These are phyloP conservation scores for Idaea straminata DNA, from an alignment of 2,888 invertebrate species.

Conservation along the genomic window DNA sequence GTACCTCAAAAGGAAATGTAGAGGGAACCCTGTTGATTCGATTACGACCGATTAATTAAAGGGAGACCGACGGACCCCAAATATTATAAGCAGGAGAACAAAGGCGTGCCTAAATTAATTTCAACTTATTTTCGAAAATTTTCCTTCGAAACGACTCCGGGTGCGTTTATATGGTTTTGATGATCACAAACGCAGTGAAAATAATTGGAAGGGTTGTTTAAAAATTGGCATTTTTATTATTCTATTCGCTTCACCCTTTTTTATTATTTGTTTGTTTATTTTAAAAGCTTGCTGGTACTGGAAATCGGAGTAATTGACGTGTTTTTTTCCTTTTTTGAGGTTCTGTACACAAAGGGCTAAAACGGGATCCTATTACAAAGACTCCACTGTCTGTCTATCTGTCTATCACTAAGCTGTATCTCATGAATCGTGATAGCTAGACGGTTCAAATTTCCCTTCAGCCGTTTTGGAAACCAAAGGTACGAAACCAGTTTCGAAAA, in stretches of 20 bases:
- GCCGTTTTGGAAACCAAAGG: no score
- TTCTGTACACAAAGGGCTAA: no score
- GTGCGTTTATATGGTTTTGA: conserved; percentile 33
- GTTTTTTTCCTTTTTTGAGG: not conserved
- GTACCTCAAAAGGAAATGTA: conserved; percentile 32
- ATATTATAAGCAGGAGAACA: conserved; percentile 53
- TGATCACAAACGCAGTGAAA: conserved; percentile 28
- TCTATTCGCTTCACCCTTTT: not conserved
- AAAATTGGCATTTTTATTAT: not conserved
- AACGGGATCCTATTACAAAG: no score
- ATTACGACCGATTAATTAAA: conserved; percentile 67
- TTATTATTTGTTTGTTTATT: not conserved
- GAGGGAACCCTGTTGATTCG: conserved; percentile 56
- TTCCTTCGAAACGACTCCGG: conserved; percentile 17
- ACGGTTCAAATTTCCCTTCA: no score
- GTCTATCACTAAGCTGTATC: no score
- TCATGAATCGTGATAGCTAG: no score
- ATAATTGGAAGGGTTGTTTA: conserved; percentile 18
- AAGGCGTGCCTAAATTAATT: conserved; percentile 55
- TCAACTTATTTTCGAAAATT: conserved; percentile 46
- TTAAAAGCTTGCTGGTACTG: not conserved
- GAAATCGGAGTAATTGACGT: not conserved
- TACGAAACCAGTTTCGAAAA: no score
- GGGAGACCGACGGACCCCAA: conserved; percentile 45
- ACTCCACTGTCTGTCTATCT: no score